Percentiles rank a stretch among this genome's conserved stretches.
phyloP scores from a whole-genome alignment of 2,888 invertebrate genomes.

The Sinotaia quadrata region DNA sequence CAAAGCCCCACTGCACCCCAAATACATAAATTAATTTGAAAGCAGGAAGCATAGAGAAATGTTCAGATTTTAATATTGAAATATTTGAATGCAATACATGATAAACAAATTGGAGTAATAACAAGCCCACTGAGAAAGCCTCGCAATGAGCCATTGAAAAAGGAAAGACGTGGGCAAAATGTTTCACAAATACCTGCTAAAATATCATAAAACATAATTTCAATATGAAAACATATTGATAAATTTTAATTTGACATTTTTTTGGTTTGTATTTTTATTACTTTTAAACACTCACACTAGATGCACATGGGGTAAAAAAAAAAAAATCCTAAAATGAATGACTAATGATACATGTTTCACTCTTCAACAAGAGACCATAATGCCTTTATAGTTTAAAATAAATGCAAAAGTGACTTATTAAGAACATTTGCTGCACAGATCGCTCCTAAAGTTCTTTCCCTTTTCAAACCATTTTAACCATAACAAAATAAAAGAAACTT shows the following conservation, averaged over 20 bases:
- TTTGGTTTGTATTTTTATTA: slow-evolving; percentile 4
- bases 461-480: slow-evolving; percentile 36
- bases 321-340: slow-evolving; percentile 7
- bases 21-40: too few species aligned
- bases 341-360: neutral
- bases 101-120: too few species aligned
- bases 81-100: too few species aligned
- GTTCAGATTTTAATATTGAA: too few species aligned
- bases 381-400: slow-evolving; percentile 17
- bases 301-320: neutral
- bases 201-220: slow-evolving; percentile 31
- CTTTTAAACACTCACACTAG: neutral
- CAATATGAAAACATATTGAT: slow-evolving; percentile 30
- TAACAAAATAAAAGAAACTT: neutral
- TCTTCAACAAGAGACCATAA: slow-evolving; percentile 1
- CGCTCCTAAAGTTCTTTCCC: slow-evolving; percentile 40
- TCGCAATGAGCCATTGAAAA: slow-evolving; percentile 37
- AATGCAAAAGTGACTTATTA: slow-evolving; percentile 1
- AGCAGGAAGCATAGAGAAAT: too few species aligned
- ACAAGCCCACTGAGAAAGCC: too few species aligned
- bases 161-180: slow-evolving; percentile 59
- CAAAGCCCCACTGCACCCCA: too few species aligned
- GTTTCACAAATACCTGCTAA: slow-evolving; percentile 55
- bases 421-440: slow-evolving; percentile 39
- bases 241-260: slow-evolving; percentile 31